A percentile compares a stretch with the other conserved stretches of the same genome.
Evolutionary conservation across 2,888 invertebrate genomes (phyloP).

Genomic region (Agriopis leucophaearia): DNA sequence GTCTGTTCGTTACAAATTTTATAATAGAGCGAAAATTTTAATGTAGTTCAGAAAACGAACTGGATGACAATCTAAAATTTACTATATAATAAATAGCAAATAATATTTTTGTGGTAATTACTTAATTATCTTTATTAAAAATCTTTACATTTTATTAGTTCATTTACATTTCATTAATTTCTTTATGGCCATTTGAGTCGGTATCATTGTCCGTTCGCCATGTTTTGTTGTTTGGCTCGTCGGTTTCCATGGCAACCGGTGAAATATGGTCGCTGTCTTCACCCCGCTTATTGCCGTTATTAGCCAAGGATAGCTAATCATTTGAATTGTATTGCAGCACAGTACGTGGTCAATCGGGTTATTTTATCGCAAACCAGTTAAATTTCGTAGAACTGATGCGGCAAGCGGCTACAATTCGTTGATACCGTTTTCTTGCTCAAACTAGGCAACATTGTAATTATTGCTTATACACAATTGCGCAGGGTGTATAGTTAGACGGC

Average conservation of each 20-base stretch:
- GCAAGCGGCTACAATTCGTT: conserved; percentile 48
- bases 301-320: conserved; percentile 78
- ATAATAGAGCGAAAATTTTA: no score
- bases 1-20: no score
- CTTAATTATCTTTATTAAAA: no score
- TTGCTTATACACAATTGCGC: no score
- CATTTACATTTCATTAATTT: background rate
- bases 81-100: no score
- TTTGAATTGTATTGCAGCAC: conserved; percentile 63
- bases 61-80: no score
- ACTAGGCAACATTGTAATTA: conserved; percentile 4
- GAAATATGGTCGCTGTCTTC: conserved; percentile 80
- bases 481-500: no score
- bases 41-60: no score
- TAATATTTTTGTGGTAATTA: no score
- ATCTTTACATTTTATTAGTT: no score
- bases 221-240: conserved; percentile 70
- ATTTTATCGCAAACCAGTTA: conserved; percentile 36
- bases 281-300: conserved; percentile 75
- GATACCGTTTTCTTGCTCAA: conserved; percentile 39
- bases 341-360: conserved; percentile 54
- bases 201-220: conserved; percentile 9
- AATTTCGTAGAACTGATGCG: conserved; percentile 43
- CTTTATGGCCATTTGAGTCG: background rate
- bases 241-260: conserved; percentile 75